Conservation (phyloP, 2,888 invertebrate species). For the Octonoba sinensis region DNA sequence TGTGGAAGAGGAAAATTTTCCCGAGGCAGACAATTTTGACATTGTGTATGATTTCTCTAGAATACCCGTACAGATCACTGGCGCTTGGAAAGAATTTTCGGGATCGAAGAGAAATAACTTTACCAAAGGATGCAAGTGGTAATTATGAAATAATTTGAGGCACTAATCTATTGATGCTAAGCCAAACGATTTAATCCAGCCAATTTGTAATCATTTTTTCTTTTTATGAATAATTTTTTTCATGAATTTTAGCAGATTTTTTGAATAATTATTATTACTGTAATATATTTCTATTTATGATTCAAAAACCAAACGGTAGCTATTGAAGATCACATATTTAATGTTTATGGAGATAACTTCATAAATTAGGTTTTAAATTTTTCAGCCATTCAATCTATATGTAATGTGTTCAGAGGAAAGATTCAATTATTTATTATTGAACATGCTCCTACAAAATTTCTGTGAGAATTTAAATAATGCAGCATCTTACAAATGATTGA, state of each 20-base stretch:
- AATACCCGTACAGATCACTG: slow-evolving; percentile 41
- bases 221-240: not conserved
- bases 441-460: too few species aligned
- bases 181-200: not conserved
- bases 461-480: too few species aligned
- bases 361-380: too few species aligned
- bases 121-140: slow-evolving; percentile 61
- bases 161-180: not conserved
- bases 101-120: slow-evolving; percentile 21
- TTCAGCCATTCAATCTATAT: too few species aligned
- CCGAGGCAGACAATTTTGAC: not conserved
- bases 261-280: not conserved
- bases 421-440: too few species aligned
- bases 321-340: too few species aligned
- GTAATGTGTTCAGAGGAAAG: too few species aligned
- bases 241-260: not conserved
- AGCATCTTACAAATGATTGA: too few species aligned
- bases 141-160: not conserved
- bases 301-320: too few species aligned
- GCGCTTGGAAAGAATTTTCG: slow-evolving; percentile 47
- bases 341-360: too few species aligned
- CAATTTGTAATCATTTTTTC: not conserved
- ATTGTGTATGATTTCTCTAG: slow-evolving; percentile 27
- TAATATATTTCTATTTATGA: not conserved
- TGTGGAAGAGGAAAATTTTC: too few species aligned